Percentiles rank a stretch among this genome's conserved stretches.
These are phyloP conservation scores for Drosophila mojavensis DNA, from an alignment of 1,140 invertebrate genomes.

Conservation along the genomic window DNA sequence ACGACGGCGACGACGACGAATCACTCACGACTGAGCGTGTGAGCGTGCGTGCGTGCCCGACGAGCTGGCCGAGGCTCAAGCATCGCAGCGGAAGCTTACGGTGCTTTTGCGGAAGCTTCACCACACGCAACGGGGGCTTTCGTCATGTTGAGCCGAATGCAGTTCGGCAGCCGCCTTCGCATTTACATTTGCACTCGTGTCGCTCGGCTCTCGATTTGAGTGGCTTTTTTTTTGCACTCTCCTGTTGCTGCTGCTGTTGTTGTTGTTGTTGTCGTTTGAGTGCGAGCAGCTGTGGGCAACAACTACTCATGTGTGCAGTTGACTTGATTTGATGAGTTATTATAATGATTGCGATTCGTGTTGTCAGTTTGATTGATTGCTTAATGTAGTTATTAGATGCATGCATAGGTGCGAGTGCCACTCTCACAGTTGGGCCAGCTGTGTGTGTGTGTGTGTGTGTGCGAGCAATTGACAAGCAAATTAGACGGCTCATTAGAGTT, in stretches of 20 bases:
- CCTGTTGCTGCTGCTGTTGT: background rate
- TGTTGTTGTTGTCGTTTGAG: background rate
- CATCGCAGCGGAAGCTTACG: slow-evolving; percentile 40
- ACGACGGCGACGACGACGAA: too few relatives aligned
- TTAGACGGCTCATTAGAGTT: slow-evolving; percentile 71
- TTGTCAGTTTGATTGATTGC: slow-evolving; percentile 72
- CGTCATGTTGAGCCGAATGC: slow-evolving; percentile 28
- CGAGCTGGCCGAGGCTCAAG: slow-evolving; percentile 9
- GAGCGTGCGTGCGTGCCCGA: background rate
- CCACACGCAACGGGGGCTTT: slow-evolving; percentile 15
- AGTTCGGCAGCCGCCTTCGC: slow-evolving; percentile 13
- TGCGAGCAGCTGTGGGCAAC: slow-evolving; percentile 10
- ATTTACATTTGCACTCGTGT: slow-evolving; percentile 26
- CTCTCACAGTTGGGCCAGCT: slow-evolving; percentile 25
- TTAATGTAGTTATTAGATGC: slow-evolving; percentile 73
- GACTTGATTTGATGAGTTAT: slow-evolving; percentile 57
- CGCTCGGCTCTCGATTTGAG: background rate
- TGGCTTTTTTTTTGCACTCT: background rate
- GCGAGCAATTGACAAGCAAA: slow-evolving; percentile 47
- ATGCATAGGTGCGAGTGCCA: slow-evolving; percentile 64
- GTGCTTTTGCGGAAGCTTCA: slow-evolving; percentile 42
- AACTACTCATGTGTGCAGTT: slow-evolving; percentile 44
- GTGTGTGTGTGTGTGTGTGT: slow-evolving; percentile 26
- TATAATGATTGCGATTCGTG: slow-evolving; percentile 61
- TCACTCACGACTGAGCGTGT: background rate